Evolutionary conservation across 35 echinoderm and acorn worm species (phyloP), one percentile per base, ranked within the genome.

Genomic region (Diadema setosum): DNA sequence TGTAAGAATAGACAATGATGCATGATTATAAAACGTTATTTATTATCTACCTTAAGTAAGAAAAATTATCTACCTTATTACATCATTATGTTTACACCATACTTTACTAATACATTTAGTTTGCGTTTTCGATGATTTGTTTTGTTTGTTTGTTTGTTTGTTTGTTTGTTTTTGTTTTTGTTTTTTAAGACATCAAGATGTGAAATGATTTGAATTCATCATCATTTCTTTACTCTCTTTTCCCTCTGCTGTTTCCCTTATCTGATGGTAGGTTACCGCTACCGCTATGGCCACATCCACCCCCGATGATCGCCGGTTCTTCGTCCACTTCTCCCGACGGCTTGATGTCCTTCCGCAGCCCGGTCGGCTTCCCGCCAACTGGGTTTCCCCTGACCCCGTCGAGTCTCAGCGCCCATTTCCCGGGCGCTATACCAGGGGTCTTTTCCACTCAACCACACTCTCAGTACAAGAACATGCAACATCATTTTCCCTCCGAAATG

Each of bases 271-370:
- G 73, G 44, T 7, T 78, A 4, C 73, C 73, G 16, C 73, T 78
- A 6, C 73, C 73, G 40, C 44, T 78, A 43, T 78, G 73, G 73
- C 73, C 73, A 16, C 73, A 78, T n/a, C 73, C 73, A 35, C 73
- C 73, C 11, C 73, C 73, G 7, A 14, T 78, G 37, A 21, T 36
- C 9, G 35, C 73, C 11, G 40, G 73, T 12, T 12, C 73, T 32
- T 78, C 73, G 40, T 36, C 73, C 4, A 78, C 39, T 36, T 44
- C 73, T 15, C 37, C 73, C 37, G 73, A 78, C 3, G 14, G 26
- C 44, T 41, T 78, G 29, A 44, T 78, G 33, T 17, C 73, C 24
- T 78, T 78, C 40, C 73, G 73, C 9, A 14, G 35, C 2, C 73
- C 73, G 35, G 35, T 78, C 73, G 35, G 35, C 15, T 78, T 78